Evolutionary conservation across 30 jellyfish, hydroid and myxozoan genomes (phyloP).

Genomic region (Aurelia aurita): DNA sequence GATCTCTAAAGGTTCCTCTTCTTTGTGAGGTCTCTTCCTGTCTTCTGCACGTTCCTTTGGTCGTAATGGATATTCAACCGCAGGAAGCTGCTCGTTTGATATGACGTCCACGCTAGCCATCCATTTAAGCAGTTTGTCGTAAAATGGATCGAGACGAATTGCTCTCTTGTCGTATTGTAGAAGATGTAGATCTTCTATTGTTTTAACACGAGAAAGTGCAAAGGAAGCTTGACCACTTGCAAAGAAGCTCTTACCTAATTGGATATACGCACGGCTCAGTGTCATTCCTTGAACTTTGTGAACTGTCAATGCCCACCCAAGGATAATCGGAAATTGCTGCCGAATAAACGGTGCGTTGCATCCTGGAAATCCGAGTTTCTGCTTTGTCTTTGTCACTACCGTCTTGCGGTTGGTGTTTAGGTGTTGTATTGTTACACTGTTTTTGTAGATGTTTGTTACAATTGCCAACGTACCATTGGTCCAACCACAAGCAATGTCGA

Average conservation of each 20-base stretch:
- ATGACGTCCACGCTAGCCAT: not conserved
- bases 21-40: too few species aligned
- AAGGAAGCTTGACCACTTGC: not conserved
- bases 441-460: not conserved
- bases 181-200: not conserved
- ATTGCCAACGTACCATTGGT: constrained; percentile 2
- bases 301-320: constrained; percentile 30
- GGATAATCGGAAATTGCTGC: constrained; percentile 1
- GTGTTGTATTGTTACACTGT: not conserved
- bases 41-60: too few species aligned
- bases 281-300: constrained; percentile 7
- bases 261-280: not conserved
- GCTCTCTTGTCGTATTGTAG: not conserved
- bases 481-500: too few species aligned
- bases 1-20: too few species aligned
- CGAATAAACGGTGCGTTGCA: not conserved
- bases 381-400: not conserved
- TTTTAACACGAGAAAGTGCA: not conserved
- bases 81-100: too few species aligned
- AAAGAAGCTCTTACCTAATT: not conserved
- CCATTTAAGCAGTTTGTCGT: not conserved
- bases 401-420: not conserved
- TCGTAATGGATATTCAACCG: too few species aligned
- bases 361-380: constrained; percentile 5
- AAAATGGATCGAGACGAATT: not conserved